Evolutionary conservation across 2,797 vertebrate genomes (phyloP).

Genomic region (Hydrophis major): DNA sequence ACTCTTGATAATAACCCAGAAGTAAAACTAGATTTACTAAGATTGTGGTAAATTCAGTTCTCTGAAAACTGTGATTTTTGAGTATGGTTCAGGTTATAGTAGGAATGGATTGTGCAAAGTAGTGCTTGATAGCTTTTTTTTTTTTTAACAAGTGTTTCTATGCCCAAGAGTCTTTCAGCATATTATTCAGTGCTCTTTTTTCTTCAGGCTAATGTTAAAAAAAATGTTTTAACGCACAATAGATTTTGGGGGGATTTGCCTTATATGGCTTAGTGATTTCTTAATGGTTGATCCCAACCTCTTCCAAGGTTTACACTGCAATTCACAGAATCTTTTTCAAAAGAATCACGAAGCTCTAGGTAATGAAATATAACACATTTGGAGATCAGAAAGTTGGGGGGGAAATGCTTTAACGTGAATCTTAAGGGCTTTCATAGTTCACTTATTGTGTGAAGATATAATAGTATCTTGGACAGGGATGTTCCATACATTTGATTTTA

Average conservation of each 20-base stretch:
- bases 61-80: neutral
- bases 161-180: neutral
- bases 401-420: neutral
- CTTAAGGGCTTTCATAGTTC: neutral
- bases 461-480: neutral
- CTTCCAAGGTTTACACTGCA: no score
- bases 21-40: neutral
- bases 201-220: neutral
- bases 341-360: neutral
- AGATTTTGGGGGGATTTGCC: neutral
- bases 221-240: neutral
- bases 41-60: neutral
- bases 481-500: neutral
- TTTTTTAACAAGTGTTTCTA: neutral
- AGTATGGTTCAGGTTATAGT: neutral
- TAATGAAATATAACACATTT: neutral
- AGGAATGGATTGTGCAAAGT: neutral
- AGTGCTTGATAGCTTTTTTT: neutral
- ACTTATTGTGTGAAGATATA: neutral
- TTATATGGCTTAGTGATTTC: neutral
- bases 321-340: neutral
- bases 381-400: neutral
- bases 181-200: neutral
- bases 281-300: neutral
- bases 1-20: neutral